These are phyloP conservation scores for Spongilla lacustris DNA, from an alignment of 37 sponge, comb jelly and placozoan species.

Conservation along the genomic window DNA sequence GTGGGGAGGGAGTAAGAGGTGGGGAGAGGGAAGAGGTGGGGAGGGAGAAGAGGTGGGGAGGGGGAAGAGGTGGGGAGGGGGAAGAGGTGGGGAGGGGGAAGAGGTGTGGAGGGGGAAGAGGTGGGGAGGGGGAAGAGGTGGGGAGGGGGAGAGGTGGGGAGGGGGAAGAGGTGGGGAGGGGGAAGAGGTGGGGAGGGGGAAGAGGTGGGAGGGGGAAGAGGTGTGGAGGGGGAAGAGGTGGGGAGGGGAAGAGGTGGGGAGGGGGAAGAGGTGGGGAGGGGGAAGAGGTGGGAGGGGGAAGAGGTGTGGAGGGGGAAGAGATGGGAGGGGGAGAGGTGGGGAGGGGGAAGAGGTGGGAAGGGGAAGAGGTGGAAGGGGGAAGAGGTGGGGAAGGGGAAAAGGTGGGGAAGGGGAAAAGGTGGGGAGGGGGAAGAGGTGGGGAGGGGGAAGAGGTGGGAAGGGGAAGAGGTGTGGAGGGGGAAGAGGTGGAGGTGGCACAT, in stretches of 20 bases:
- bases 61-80: not conserved
- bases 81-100: not conserved
- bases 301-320: not conserved
- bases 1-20: not conserved
- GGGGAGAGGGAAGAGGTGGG: not conserved
- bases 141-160: not conserved
- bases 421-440: not conserved
- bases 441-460: not conserved
- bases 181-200: not conserved
- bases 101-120: not conserved
- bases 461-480: not conserved
- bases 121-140: not conserved
- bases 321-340: not conserved
- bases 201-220: not conserved
- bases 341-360: not conserved
- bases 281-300: not conserved
- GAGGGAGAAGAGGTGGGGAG: not conserved
- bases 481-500: not conserved
- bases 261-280: not conserved
- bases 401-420: not conserved
- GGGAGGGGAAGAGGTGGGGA: not conserved
- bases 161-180: not conserved
- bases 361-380: not conserved
- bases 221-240: not conserved
- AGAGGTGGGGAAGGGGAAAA: not conserved